A percentile compares a stretch with the other conserved stretches of the same genome.
Evolutionary conservation across 2,113 vertebrate species (phyloP).

Genomic region (Synodontis membranacea): DNA sequence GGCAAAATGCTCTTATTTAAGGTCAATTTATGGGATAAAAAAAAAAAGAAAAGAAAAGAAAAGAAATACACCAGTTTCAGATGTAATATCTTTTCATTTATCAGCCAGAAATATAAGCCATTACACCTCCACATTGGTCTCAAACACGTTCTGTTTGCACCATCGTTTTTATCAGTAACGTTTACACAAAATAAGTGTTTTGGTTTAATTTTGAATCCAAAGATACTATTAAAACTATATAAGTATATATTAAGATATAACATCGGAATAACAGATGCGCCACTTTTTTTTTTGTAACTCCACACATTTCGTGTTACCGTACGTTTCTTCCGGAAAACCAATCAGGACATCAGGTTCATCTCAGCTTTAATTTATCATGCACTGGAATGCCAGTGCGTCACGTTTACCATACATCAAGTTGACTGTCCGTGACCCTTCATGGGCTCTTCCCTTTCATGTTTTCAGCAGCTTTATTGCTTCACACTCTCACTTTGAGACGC

Average conservation of each 20-base stretch:
- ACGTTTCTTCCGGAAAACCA: neutral
- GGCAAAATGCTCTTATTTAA: slow-evolving; percentile 3
- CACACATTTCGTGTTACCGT: neutral
- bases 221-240: too few species aligned
- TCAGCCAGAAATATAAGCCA: neutral
- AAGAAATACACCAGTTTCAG: neutral
- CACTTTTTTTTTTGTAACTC: too few species aligned
- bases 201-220: neutral
- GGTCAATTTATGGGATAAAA: slow-evolving; percentile 4
- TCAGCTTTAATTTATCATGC: neutral
- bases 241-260: too few species aligned
- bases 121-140: neutral
- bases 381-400: too few species aligned
- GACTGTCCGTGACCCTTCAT: too few species aligned
- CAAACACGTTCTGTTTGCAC: neutral
- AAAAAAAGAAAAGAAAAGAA: neutral
- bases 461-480: too few species aligned
- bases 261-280: too few species aligned
- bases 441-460: too few species aligned
- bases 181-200: neutral
- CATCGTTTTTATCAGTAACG: neutral
- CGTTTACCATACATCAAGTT: too few species aligned
- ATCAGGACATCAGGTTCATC: neutral
- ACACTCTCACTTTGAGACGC: too few species aligned
- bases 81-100: neutral